Percentiles rank a stretch among this genome's conserved stretches.
These are phyloP conservation scores for Neodiprion lecontei DNA, from an alignment of 1,140 invertebrate genomes.

Conservation along the genomic window DNA sequence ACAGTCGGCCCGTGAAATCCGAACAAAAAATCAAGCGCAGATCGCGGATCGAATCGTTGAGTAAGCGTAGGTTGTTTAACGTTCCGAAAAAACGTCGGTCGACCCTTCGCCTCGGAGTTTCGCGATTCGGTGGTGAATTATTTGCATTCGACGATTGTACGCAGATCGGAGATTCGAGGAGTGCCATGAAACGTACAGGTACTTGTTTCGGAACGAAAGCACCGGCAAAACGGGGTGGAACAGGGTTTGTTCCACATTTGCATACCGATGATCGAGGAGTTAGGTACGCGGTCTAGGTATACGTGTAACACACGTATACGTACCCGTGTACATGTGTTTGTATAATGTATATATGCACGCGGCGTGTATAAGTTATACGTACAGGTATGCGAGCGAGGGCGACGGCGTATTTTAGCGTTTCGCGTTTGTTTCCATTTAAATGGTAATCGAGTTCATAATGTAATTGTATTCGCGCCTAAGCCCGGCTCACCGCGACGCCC, in stretches of 20 bases:
- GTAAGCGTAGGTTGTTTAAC: not conserved
- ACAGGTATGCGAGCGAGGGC: constrained; percentile 29
- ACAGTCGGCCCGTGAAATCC: constrained; percentile 63
- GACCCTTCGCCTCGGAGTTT: no score
- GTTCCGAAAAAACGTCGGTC: no score
- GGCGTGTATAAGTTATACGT: constrained; percentile 14
- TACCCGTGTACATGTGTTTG: no score
- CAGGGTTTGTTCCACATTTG: constrained; percentile 28
- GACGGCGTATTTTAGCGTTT: constrained; percentile 59
- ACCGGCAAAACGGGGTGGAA: no score
- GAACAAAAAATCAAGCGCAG: constrained; percentile 44
- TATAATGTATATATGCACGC: constrained; percentile 23
- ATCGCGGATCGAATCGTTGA: not conserved
- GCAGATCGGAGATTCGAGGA: no score
- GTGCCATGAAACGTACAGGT: no score
- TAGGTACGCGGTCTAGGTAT: not conserved
- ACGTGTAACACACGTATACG: not conserved
- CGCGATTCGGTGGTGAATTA: no score
- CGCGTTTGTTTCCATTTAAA: constrained; percentile 65
- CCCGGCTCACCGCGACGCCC: constrained; percentile 47
- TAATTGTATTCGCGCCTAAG: constrained; percentile 63
- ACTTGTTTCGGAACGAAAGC: no score
- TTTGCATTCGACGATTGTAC: no score
- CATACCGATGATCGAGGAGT: constrained; percentile 45
- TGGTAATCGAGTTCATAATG: constrained; percentile 64